Evolutionary conservation across 2,888 invertebrate genomes (phyloP).

Genomic region (Macrophya annulata): DNA sequence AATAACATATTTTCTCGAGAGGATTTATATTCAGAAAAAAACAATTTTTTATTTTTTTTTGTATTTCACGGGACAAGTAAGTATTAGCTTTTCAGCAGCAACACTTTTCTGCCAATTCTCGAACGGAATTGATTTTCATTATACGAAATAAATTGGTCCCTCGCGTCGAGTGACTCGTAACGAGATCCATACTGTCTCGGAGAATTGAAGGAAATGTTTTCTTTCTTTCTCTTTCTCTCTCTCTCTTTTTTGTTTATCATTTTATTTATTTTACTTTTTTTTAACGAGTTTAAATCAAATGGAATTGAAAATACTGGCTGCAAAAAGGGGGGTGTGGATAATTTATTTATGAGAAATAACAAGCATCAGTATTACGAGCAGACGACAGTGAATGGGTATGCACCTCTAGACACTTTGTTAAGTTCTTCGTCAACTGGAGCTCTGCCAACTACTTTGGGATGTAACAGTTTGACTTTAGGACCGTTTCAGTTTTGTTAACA

Average conservation of each 20-base stretch:
- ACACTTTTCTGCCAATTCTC: neutral
- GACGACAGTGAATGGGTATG: neutral
- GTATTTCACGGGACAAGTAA: neutral
- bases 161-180: neutral
- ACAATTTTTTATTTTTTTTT: no score
- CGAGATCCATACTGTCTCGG: neutral
- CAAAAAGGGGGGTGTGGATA: neutral
- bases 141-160: neutral
- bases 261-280: neutral
- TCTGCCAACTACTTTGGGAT: conserved; percentile 42
- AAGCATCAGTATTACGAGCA: neutral
- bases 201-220: neutral
- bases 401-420: conserved; percentile 12
- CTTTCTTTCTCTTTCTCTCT: neutral
- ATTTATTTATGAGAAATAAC: conserved; percentile 44
- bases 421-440: conserved; percentile 49
- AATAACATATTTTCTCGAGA: neutral
- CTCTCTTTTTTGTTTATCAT: neutral
- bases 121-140: conserved; percentile 33
- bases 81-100: neutral
- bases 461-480: conserved; percentile 44
- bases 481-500: conserved; percentile 49
- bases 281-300: neutral
- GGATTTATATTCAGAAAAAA: neutral
- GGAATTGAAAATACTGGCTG: neutral